Conservation (phyloP, 2,797 vertebrate species). For the Xenopus petersii region DNA sequence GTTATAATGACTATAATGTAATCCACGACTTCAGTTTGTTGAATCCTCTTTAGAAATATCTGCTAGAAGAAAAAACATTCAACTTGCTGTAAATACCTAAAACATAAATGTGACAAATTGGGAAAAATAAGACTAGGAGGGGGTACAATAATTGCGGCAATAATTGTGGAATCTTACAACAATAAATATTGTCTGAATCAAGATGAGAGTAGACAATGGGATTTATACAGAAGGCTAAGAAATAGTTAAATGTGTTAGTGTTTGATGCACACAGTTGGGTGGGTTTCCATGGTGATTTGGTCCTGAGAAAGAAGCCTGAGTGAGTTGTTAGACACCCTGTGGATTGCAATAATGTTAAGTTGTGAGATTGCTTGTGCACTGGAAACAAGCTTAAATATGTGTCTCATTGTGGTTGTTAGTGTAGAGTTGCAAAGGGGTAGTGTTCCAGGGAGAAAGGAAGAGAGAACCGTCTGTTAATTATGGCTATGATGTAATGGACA, state of each 20-base stretch:
- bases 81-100: neutral
- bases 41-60: neutral
- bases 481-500: too few species aligned
- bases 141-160: too few species aligned
- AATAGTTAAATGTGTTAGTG: constrained; percentile 28
- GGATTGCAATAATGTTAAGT: constrained; percentile 43
- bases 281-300: constrained; percentile 44
- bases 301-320: constrained; percentile 30
- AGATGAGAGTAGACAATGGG: neutral
- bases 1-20: neutral
- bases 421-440: neutral
- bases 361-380: constrained; percentile 26
- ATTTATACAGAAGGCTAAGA: neutral
- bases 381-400: constrained; percentile 10
- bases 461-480: too few species aligned
- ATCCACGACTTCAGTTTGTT: neutral
- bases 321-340: constrained; percentile 38
- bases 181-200: too few species aligned
- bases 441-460: neutral
- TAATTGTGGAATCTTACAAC: too few species aligned
- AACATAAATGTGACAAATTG: neutral
- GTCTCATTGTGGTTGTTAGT: constrained; percentile 3
- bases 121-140: too few species aligned
- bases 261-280: constrained; percentile 38
- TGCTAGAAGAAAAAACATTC: neutral